phyloP scores from a whole-genome alignment of 2,797 vertebrate species.

The Neosilurus hyrtlii region DNA sequence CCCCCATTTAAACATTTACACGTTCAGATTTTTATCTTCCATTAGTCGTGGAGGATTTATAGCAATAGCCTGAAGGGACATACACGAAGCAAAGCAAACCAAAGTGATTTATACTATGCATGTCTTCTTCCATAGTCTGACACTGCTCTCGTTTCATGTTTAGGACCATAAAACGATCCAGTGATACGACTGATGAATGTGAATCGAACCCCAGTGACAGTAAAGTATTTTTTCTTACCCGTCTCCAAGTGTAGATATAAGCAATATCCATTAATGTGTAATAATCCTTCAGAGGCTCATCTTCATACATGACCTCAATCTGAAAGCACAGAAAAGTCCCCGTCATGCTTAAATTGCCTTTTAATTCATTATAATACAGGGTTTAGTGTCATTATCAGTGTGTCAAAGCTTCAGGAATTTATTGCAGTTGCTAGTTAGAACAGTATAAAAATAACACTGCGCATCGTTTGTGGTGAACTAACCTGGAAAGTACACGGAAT shows the following conservation, averaged over 20 bases:
- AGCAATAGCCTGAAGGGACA: background rate
- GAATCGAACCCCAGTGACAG: background rate
- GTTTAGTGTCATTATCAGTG: background rate
- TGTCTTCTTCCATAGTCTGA: background rate
- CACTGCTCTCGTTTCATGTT: background rate
- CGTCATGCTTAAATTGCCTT: background rate
- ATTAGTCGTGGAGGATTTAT: background rate
- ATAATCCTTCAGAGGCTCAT: slow-evolving; percentile 95
- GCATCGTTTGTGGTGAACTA: slow-evolving; percentile 44
- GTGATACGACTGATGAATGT: background rate
- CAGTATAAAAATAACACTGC: background rate
- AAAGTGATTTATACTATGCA: background rate
- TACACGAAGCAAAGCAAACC: background rate
- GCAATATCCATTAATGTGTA: slow-evolving; percentile 99
- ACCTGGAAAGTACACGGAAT: slow-evolving; percentile 97
- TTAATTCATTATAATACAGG: background rate
- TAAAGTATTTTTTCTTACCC: slow-evolving; percentile 74
- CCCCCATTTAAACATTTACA: no score
- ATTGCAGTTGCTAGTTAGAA: background rate
- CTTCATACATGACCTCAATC: slow-evolving; percentile 96
- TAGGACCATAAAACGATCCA: background rate
- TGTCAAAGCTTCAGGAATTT: background rate
- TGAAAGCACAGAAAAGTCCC: slow-evolving; percentile 53
- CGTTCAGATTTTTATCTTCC: background rate
- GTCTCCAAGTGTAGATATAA: slow-evolving; percentile 97